Conservation (phyloP, 2,888 invertebrate species). For the Rhimphoctona megacephalus region DNA sequence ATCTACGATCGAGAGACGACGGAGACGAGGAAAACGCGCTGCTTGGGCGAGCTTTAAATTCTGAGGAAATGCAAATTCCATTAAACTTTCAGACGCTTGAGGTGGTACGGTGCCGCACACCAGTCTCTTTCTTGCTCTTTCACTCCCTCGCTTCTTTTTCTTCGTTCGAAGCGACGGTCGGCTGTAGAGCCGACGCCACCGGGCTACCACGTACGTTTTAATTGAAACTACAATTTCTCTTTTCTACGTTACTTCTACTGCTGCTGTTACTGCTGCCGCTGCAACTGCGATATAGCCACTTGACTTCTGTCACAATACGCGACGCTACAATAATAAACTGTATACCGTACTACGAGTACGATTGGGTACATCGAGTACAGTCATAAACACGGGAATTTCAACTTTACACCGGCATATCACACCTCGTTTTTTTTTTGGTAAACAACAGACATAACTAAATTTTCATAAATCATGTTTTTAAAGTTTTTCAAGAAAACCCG, state of each 20-base stretch:
- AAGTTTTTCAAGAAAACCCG: neutral
- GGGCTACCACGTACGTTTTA: conserved; percentile 70
- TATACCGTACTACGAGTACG: conserved; percentile 10
- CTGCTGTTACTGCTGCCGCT: conserved; percentile 16
- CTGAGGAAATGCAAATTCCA: conserved; percentile 73
- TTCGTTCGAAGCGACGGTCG: conserved; percentile 67
- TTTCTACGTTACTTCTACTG: conserved; percentile 34
- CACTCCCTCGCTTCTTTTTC: conserved; percentile 51
- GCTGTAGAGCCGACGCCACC: conserved; percentile 63
- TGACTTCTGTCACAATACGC: conserved; percentile 49
- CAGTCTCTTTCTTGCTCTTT: conserved; percentile 19
- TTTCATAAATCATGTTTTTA: neutral
- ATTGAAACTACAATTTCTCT: conserved; percentile 72
- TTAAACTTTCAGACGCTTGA: conserved; percentile 73
- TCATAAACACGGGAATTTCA: conserved; percentile 23
- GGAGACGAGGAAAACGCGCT: conserved; percentile 35
- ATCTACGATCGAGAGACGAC: conserved; percentile 53
- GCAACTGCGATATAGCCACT: conserved; percentile 38
- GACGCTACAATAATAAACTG: conserved; percentile 39
- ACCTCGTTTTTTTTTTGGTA: neutral
- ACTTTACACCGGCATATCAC: conserved; percentile 13
- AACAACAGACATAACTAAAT: neutral
- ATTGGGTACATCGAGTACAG: conserved; percentile 25
- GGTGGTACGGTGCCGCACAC: conserved; percentile 35
- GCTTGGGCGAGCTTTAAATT: conserved; percentile 73